Conservation (phyloP, 2,113 vertebrate genomes). For the Lasiurus borealis region DNA sequence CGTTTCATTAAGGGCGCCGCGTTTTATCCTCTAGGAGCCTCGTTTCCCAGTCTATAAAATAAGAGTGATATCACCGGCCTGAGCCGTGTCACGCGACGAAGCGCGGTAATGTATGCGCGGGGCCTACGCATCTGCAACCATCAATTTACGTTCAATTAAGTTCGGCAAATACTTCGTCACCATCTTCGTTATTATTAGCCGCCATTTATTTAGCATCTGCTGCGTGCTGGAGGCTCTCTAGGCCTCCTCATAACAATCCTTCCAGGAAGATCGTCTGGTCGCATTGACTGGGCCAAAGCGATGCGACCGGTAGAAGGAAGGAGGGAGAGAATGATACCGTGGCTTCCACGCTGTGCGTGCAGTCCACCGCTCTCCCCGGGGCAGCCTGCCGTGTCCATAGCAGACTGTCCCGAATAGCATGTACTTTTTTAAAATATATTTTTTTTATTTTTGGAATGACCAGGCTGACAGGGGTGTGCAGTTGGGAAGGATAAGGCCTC, state of each 20-base stretch:
- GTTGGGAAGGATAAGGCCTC: no score
- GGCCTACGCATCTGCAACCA: background rate
- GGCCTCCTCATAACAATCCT: background rate
- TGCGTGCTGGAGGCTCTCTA: background rate
- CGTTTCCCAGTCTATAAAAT: background rate
- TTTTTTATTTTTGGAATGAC: no score
- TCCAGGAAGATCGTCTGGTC: background rate
- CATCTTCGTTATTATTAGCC: background rate
- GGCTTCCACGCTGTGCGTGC: background rate
- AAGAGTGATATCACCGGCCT: background rate
- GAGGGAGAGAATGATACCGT: background rate
- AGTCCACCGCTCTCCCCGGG: no score
- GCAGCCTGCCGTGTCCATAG: no score
- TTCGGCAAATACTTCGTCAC: background rate
- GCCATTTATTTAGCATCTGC: conserved; percentile 34
- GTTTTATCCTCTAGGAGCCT: background rate
- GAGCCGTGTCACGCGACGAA: background rate
- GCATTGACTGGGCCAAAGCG: background rate
- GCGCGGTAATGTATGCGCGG: background rate
- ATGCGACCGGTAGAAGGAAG: background rate
- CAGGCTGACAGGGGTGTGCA: no score
- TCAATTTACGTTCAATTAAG: background rate
- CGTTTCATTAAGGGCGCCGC: background rate
- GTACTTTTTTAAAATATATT: no score
- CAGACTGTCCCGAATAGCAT: no score